Base-by-base conservation (phyloP, 2,113 vertebrate genomes). In the Antechinus flavipes region DNA sequence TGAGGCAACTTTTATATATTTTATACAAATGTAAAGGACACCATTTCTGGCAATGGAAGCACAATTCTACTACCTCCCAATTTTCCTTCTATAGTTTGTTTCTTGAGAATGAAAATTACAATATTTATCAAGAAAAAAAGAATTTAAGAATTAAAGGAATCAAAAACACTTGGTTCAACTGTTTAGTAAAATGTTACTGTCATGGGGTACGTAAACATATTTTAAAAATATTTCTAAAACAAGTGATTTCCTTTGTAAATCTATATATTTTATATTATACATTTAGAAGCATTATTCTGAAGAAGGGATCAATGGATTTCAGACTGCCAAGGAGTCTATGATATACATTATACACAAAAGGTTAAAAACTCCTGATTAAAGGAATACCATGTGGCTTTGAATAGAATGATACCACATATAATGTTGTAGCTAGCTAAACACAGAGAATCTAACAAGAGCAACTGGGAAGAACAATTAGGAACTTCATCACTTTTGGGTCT, bases 381-480 rank as follows among this genome's bases (percentile, higher is more conserved):
- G 46, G 93, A 89, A 58, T 92, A 94, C 89, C 46, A 91, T 93
- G 93, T 54, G 25, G 89, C 91, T 91, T 46, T 46, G 7, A 95
- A 94, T 55, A 68, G 26, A 1, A 8, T 47, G 61, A 92, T n/a
- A 90, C 19, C 42, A 92, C 8, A 91, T 25, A 54, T 6, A 16
- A n/a, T 46, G n/a, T 49, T 46, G 68, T 91, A 91, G 96, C 89
- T 91, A 91, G 96, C 89, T 91, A 68, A 61, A 97, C 54, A 90
- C 19, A 89, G 26, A 91, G 24, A 42, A 84, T 42, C 68, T 26
- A 56, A 42, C 8, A 91, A 22, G 2, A 53, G 89, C 47, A 68
- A 76, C 16, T 35, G 49, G 68, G 35, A 76, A 91, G 26, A 50
- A 84, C 68, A 84, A 84, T 84, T 35, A 93, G 94, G 53, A 47